phyloP scores from a whole-genome alignment of 2,113 vertebrate genomes.

The Lepisosteus osseus region DNA sequence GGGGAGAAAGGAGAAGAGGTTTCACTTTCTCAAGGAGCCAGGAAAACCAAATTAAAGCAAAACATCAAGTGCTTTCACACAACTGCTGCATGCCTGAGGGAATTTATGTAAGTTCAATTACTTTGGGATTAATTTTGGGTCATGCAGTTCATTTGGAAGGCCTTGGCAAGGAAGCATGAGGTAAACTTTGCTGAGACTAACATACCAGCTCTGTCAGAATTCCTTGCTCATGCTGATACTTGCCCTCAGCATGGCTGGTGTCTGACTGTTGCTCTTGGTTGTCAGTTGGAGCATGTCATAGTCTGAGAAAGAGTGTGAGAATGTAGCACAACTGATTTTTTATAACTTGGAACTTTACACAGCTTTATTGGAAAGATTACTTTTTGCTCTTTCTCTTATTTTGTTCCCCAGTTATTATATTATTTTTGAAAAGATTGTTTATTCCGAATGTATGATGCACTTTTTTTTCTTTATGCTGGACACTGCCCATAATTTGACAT shows the following conservation, averaged over 20 bases:
- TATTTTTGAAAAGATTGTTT: too few species aligned
- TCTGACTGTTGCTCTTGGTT: neutral
- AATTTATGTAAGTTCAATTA: conserved; percentile 40
- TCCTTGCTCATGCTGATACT: conserved; percentile 12
- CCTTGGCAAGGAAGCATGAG: conserved; percentile 31
- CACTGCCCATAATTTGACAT: too few species aligned
- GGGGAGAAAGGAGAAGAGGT: neutral
- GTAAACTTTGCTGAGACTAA: conserved; percentile 17
- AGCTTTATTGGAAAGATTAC: neutral
- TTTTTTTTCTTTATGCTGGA: too few species aligned
- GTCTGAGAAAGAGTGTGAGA: neutral
- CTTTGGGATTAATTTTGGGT: conserved; percentile 46
- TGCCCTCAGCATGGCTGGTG: neutral
- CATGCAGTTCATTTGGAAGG: conserved; percentile 35
- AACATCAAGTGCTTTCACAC: conserved; percentile 34
- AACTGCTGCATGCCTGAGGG: conserved; percentile 15
- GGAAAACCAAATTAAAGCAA: conserved; percentile 39
- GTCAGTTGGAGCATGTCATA: neutral
- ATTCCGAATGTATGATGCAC: too few species aligned
- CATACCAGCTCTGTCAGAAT: conserved; percentile 19
- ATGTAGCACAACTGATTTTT: neutral
- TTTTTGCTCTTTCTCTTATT: too few species aligned
- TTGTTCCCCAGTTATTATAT: too few species aligned
- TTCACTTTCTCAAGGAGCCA: conserved; percentile 34
- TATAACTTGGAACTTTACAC: neutral